Conservation (phyloP, 30 jellyfish, hydroid and myxozoan genomes). For the Mastigias papua region DNA sequence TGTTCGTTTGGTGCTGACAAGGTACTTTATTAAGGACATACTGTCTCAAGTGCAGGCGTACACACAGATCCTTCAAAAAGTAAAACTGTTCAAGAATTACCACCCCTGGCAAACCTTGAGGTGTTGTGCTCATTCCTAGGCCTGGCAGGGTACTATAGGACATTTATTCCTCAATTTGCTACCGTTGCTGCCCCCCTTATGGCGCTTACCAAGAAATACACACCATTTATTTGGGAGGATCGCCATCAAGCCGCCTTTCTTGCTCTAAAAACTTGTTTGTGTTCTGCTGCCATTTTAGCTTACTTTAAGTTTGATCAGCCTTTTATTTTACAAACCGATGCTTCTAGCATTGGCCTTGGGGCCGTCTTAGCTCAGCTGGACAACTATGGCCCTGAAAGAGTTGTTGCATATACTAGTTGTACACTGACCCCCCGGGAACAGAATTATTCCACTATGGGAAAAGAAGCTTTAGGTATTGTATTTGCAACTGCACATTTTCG, state of each 20-base stretch:
- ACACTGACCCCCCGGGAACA: neutral
- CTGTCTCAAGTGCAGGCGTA: neutral
- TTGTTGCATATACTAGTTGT: neutral
- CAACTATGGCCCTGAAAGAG: neutral
- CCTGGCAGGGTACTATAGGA: neutral
- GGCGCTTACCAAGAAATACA: neutral
- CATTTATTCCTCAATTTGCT: neutral
- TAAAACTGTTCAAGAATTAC: neutral
- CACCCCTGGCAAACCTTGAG: neutral
- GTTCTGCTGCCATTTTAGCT: neutral
- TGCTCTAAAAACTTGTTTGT: neutral
- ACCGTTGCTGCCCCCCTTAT: neutral
- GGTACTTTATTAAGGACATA: neutral
- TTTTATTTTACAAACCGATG: neutral
- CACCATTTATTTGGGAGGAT: neutral
- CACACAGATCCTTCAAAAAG: neutral
- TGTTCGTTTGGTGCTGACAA: neutral
- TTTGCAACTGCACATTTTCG: conserved; percentile 27
- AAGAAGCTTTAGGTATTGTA: neutral
- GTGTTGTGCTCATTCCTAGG: neutral
- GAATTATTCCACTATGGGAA: neutral
- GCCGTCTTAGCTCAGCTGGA: neutral
- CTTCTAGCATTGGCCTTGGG: neutral
- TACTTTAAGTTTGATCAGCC: neutral
- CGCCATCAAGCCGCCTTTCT: neutral